Conservation (phyloP, 2,888 invertebrate genomes). For the Kuschelorhynchus macadamiae region DNA sequence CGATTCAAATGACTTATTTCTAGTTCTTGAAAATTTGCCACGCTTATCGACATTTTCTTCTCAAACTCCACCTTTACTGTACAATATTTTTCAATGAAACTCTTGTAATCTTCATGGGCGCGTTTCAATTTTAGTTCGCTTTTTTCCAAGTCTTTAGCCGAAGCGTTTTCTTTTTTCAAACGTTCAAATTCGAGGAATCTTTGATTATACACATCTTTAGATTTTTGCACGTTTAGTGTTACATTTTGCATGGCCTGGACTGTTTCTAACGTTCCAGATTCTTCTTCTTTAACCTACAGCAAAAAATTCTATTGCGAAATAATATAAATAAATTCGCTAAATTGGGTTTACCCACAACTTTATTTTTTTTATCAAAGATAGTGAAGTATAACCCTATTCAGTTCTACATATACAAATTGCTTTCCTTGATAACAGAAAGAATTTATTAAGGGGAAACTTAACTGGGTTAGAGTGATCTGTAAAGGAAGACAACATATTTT, state of each 20-base stretch:
- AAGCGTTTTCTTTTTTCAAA: conserved; percentile 89
- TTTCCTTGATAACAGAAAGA: too few species aligned
- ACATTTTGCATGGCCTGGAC: conserved; percentile 92
- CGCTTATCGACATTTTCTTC: conserved; percentile 93
- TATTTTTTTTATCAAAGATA: too few species aligned
- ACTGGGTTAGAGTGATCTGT: too few species aligned
- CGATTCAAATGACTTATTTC: conserved; percentile 93
- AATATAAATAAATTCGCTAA: too few species aligned
- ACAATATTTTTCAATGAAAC: conserved; percentile 92
- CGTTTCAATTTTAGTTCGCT: conserved; percentile 93
- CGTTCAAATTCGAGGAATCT: conserved; percentile 91
- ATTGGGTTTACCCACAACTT: too few species aligned
- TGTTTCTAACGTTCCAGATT: conserved; percentile 91
- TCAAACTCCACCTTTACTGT: conserved; percentile 94
- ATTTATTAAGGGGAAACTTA: too few species aligned
- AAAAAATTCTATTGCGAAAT: conserved; percentile 20
- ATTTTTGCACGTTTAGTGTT: conserved; percentile 88
- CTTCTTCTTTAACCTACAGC: conserved; percentile 89
- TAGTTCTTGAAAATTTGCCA: conserved; percentile 94
- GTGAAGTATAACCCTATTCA: too few species aligned
- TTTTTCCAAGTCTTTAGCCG: conserved; percentile 94
- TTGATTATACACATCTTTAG: conserved; percentile 92
- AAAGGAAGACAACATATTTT: too few species aligned
- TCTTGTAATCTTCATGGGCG: conserved; percentile 94
- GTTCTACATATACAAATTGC: too few species aligned